phyloP scores from a whole-genome alignment of 2,797 vertebrate species.

The Schizothorax lantsangensis region DNA sequence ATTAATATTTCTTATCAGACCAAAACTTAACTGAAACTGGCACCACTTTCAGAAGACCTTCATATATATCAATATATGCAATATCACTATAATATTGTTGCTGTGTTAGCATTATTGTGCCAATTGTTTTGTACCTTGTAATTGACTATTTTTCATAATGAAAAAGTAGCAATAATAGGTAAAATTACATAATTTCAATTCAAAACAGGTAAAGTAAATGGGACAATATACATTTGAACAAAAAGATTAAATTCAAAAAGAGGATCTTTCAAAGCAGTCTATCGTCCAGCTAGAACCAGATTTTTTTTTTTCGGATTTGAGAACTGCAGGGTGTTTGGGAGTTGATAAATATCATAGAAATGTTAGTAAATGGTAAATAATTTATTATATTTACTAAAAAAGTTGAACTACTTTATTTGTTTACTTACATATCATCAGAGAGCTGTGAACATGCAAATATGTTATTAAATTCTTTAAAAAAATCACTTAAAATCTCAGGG shows the following conservation, averaged over 20 bases:
- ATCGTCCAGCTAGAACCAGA: not conserved
- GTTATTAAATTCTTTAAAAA: not conserved
- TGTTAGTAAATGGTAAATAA: not conserved
- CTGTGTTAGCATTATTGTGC: not conserved
- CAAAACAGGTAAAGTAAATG: not conserved
- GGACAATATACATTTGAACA: not conserved
- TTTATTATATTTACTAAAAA: not conserved
- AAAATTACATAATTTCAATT: not conserved
- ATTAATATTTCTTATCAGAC: not conserved
- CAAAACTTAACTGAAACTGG: not conserved
- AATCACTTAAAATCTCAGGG: no score
- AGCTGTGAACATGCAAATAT: not conserved
- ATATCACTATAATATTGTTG: not conserved
- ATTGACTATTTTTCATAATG: not conserved
- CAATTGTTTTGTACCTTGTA: not conserved
- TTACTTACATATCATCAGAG: conserved; percentile 3
- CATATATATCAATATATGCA: not conserved
- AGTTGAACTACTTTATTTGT: not conserved
- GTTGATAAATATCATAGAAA: not conserved
- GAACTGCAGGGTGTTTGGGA: not conserved
- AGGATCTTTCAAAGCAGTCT: not conserved
- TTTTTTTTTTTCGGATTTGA: not conserved
- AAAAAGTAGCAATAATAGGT: not conserved
- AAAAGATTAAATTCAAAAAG: not conserved
- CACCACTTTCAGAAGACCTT: not conserved